Conservation (phyloP, 2,888 invertebrate species). For the Apotomis turbidana region DNA sequence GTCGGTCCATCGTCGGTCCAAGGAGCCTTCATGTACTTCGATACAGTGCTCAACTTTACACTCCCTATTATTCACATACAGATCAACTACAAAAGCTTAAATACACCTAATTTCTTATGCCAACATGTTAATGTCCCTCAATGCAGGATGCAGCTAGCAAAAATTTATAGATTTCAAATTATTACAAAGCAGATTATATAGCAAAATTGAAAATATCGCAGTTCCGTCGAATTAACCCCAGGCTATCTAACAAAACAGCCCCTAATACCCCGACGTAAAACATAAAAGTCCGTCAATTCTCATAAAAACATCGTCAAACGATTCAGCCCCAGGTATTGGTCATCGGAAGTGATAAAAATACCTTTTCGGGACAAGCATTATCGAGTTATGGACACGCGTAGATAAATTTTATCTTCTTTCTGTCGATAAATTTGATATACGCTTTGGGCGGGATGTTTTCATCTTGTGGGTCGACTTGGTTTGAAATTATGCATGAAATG, state of each 20-base stretch:
- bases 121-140: no score
- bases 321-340: constrained; percentile 6
- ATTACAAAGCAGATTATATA: no score
- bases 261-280: background rate
- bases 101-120: no score
- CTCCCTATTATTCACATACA: no score
- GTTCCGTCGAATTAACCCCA: background rate
- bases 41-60: no score
- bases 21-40: no score
- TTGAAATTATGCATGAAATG: background rate
- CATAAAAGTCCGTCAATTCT: background rate
- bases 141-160: no score
- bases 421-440: constrained; percentile 21
- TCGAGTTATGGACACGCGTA: constrained; percentile 6
- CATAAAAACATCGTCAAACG: constrained; percentile 10
- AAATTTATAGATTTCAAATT: no score
- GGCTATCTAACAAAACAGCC: background rate
- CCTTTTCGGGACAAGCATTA: constrained; percentile 11
- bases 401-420: constrained; percentile 13
- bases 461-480: background rate
- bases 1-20: no score
- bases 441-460: constrained; percentile 3
- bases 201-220: no score
- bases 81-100: no score
- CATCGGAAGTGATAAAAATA: constrained; percentile 18